These are phyloP conservation scores for Taxidea taxus DNA, from an alignment of 2,113 vertebrate species.

Conservation along the genomic window DNA sequence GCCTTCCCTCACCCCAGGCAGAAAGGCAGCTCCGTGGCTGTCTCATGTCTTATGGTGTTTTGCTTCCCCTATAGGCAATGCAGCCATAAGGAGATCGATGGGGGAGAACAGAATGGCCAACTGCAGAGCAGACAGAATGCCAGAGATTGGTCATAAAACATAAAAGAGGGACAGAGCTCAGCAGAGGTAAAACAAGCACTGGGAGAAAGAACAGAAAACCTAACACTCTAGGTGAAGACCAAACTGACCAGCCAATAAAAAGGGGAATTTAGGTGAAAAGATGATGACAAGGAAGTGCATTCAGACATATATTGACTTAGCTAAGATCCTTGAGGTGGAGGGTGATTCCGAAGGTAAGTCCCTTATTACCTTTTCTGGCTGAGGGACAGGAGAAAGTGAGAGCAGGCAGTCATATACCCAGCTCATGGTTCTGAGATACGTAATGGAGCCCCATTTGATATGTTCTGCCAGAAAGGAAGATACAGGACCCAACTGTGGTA, in stretches of 20 bases:
- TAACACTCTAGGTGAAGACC: background rate
- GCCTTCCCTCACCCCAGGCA: background rate
- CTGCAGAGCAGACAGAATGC: background rate
- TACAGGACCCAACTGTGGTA: background rate
- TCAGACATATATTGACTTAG: background rate
- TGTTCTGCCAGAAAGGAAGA: background rate
- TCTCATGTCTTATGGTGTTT: accelerated
- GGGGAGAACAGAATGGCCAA: background rate
- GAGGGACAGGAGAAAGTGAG: background rate
- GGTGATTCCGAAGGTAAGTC: background rate
- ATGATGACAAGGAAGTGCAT: background rate
- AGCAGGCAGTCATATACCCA: background rate
- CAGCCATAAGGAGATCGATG: background rate
- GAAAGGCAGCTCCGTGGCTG: background rate
- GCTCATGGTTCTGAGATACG: background rate
- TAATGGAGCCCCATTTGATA: background rate
- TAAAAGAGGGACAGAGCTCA: background rate
- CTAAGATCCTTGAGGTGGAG: background rate
- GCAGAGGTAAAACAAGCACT: background rate
- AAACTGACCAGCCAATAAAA: background rate
- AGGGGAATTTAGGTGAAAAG: background rate
- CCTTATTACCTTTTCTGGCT: background rate
- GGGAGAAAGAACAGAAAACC: background rate
- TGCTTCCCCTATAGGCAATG: background rate
- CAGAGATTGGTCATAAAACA: background rate